Conservation (phyloP, 2,888 invertebrate species). For the Agrochola circellaris region DNA sequence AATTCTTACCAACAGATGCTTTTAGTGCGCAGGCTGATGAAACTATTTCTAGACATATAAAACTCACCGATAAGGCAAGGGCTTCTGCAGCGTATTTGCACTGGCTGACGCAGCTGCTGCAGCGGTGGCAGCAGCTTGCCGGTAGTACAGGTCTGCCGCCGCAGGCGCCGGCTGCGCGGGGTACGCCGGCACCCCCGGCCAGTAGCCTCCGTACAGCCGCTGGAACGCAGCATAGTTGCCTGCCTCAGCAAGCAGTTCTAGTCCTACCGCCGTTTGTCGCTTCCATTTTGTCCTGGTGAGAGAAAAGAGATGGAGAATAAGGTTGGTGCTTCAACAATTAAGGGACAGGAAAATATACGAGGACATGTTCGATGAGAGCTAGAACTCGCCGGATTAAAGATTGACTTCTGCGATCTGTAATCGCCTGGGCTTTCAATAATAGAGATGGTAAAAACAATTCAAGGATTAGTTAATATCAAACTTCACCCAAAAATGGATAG, state of each 20-base stretch:
- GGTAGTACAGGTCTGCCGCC: conserved; percentile 95
- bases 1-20: not conserved
- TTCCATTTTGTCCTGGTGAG: conserved; percentile 98
- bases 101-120: conserved; percentile 90
- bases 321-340: not conserved
- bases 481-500: not conserved
- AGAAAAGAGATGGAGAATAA: conserved; percentile 29
- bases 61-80: conserved; percentile 93
- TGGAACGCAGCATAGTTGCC: conserved; percentile 99
- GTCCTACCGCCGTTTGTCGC: conserved; percentile 98
- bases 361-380: not conserved
- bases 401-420: not conserved
- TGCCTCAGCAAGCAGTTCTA: conserved; percentile 98
- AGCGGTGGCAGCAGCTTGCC: conserved; percentile 95
- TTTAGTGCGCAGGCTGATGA: not conserved
- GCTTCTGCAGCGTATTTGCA: conserved; percentile 95
- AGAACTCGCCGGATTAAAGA: not conserved
- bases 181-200: conserved; percentile 92
- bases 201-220: conserved; percentile 96
- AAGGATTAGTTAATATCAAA: not conserved
- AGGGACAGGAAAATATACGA: not conserved
- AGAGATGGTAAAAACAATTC: not conserved
- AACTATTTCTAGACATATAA: not conserved
- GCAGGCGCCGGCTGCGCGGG: conserved; percentile 93
- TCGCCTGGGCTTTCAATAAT: not conserved